phyloP scores from a whole-genome alignment of 2,888 invertebrate genomes.

The Oligia fasciuncula region DNA sequence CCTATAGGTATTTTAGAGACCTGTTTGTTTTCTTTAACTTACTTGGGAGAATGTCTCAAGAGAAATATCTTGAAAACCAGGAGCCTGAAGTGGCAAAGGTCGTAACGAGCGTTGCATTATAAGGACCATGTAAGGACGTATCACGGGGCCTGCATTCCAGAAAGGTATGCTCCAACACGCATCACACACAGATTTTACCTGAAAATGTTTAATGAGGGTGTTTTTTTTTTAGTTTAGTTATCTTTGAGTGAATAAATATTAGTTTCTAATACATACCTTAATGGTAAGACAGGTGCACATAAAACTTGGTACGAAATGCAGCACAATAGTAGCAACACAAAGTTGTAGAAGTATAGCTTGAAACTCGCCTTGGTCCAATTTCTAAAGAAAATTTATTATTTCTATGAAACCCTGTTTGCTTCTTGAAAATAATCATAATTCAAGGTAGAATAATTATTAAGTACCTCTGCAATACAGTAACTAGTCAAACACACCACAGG shows the following conservation, averaged over 20 bases:
- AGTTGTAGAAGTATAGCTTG: conserved; percentile 48
- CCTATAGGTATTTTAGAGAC: background rate
- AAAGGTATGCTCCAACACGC: conserved; percentile 79
- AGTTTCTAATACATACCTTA: conserved; percentile 56
- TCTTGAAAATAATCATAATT: background rate
- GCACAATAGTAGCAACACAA: conserved; percentile 6
- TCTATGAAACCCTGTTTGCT: background rate
- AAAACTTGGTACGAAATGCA: conserved; percentile 57
- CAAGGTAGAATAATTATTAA: background rate
- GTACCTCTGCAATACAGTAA: conserved; percentile 69
- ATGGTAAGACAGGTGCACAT: conserved; percentile 52
- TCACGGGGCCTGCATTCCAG: conserved; percentile 77
- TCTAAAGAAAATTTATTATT: conserved; percentile 32
- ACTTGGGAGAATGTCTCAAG: conserved; percentile 81
- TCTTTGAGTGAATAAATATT: background rate
- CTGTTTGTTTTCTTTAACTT: conserved; percentile 50
- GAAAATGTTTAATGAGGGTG: too few relatives aligned
- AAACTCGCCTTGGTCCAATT: conserved; percentile 56
- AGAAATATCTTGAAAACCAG: conserved; percentile 80
- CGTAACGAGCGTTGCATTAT: conserved; percentile 80
- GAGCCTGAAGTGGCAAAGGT: conserved; percentile 74
- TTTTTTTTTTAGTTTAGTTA: too few relatives aligned
- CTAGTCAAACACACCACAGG: conserved; percentile 78
- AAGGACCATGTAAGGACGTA: conserved; percentile 79
- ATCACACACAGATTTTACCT: conserved; percentile 75